Evolutionary conservation across 1,140 invertebrate species (phyloP).

Genomic region (Drosophila rhopaloa): DNA sequence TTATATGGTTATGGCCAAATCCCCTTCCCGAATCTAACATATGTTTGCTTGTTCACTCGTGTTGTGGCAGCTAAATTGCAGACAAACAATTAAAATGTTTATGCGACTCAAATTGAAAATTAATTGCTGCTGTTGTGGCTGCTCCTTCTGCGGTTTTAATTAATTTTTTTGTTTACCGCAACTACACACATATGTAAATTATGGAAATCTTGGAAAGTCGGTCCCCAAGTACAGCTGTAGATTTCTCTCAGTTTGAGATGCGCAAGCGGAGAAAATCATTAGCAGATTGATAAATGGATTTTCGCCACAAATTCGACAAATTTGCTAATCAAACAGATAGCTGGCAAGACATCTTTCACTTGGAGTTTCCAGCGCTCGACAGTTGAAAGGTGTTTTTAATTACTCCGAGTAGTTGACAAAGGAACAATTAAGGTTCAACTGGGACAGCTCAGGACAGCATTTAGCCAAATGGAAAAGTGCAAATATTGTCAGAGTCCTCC

Average conservation of each 20-base stretch:
- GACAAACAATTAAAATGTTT: slow-evolving; percentile 80
- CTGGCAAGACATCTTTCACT: slow-evolving; percentile 36
- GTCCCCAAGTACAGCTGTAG: slow-evolving; percentile 2
- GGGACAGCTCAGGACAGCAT: slow-evolving; percentile 55
- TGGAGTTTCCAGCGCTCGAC: slow-evolving; percentile 35
- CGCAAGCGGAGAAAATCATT: slow-evolving; percentile 51
- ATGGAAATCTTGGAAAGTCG: slow-evolving; percentile 19
- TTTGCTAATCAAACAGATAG: slow-evolving; percentile 76
- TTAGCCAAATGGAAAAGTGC: slow-evolving; percentile 83
- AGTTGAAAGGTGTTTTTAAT: slow-evolving; percentile 84
- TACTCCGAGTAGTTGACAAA: slow-evolving; percentile 73
- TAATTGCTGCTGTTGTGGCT: slow-evolving; percentile 56
- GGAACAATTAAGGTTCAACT: slow-evolving; percentile 69
- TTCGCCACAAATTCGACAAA: slow-evolving; percentile 76
- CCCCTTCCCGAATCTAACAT: slow-evolving; percentile 40
- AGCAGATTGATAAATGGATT: slow-evolving; percentile 71
- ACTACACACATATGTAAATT: slow-evolving; percentile 34
- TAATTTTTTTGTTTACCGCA: slow-evolving; percentile 39
- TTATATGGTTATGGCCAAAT: slow-evolving; percentile 19
- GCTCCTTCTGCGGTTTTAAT: slow-evolving; percentile 32
- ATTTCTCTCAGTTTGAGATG: neutral
- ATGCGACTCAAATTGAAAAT: slow-evolving; percentile 75
- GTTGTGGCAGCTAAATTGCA: slow-evolving; percentile 56
- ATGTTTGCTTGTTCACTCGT: slow-evolving; percentile 73
- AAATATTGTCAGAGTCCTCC: slow-evolving; percentile 66